These are phyloP conservation scores for Macrobrachium rosenbergii DNA, from an alignment of 1,140 invertebrate species.

Conservation along the genomic window DNA sequence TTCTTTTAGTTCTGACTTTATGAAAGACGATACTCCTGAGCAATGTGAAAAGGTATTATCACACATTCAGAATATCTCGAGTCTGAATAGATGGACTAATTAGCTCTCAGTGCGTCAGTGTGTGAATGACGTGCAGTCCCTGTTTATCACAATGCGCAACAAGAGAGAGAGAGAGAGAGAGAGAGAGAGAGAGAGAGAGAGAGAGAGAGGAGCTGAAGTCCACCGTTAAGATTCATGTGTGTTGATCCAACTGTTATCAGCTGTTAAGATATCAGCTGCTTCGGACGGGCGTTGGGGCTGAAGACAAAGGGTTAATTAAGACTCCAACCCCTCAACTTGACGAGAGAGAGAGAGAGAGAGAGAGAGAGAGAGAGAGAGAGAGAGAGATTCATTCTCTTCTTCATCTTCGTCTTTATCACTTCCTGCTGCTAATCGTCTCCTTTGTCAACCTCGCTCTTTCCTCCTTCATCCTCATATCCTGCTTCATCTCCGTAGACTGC, in stretches of 20 bases:
- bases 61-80: too few relatives aligned
- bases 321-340: constrained; percentile 1
- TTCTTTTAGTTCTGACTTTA: too few relatives aligned
- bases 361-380: background rate
- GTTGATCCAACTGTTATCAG: background rate
- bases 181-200: background rate
- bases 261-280: too few relatives aligned
- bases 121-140: too few relatives aligned
- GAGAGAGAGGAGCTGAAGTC: background rate
- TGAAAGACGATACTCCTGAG: too few relatives aligned
- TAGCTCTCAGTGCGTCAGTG: too few relatives aligned
- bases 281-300: too few relatives aligned
- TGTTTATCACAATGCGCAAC: background rate
- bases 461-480: background rate
- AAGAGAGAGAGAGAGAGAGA: constrained; percentile 4
- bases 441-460: too few relatives aligned
- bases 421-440: background rate
- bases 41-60: too few relatives aligned
- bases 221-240: background rate
- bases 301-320: too few relatives aligned
- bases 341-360: constrained; percentile 14
- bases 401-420: too few relatives aligned
- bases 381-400: background rate
- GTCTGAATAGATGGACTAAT: too few relatives aligned
- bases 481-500: background rate